Base-by-base conservation (phyloP, 1,140 invertebrate species). In the Coptotermes formosanus region DNA sequence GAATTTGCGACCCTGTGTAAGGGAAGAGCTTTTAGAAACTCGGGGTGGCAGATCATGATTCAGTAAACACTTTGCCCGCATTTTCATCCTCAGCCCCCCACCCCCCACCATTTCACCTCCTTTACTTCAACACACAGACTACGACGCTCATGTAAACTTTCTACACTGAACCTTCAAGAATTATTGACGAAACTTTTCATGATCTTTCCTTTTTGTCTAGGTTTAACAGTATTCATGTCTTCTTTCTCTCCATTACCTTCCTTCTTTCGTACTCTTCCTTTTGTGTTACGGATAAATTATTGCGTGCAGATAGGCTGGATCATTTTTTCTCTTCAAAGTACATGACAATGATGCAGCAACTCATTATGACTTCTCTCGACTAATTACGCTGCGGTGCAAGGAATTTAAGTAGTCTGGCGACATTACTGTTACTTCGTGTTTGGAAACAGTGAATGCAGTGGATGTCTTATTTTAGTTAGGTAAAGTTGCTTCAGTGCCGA, bases 11-110 rank as follows among this genome's bases (percentile, higher is more conserved):
- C 59, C 55, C 30, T 82, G 30, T 82, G 82, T 52, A 32, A 48
- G 43, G 83, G 52, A 64, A 45, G 86, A 83, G 75, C 59, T 84
- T 86, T 84, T 44, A 86, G 83, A 86, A 85, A 64, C 86, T 83
- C 64, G 84, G 82, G 75, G 69, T 12, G 48, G 75, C 84, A 81
- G 86, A 87, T 87, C 86, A 87, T 87, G 86, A 87, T 55, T 87
- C 86, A 85, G 86, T 87, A 87, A 87, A 87, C 86, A 87, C 86
- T 87, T 81, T 3, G 52, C 48, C 84, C 84, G 84, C 59, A 85
- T 85, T 85, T 85, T 59, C 48, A 43, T 43, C n/a, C 32, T 45
- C 43, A 14, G n/a, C 48, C 38, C 52, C n/a, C 30, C 52, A 3
- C 32, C 38, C 38, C 38, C 38, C 21, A n/a, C 48, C 83, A 3